Conservation (phyloP, 2,797 vertebrate genomes). For the Amblyopsis hoosieri region DNA sequence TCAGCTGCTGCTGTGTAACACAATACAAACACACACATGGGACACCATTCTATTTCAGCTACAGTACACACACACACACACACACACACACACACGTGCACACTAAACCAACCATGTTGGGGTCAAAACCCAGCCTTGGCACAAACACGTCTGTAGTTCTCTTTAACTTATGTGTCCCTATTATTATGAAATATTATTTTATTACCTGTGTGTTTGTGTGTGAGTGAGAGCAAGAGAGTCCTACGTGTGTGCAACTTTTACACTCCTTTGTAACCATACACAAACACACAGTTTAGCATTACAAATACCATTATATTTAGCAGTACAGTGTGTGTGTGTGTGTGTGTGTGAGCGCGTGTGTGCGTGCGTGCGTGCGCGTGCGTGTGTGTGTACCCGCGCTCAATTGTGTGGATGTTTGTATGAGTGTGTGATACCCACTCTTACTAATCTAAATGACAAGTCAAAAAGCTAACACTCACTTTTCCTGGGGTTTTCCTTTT, state of each 20-base stretch:
- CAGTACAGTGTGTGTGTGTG: background rate
- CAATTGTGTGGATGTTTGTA: background rate
- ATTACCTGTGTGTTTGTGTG: background rate
- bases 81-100: constrained; percentile 26
- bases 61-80: constrained; percentile 48
- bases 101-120: too few species aligned
- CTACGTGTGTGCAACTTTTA: background rate
- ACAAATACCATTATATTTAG: background rate
- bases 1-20: constrained; percentile 43
- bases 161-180: too few species aligned
- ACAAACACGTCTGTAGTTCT: too few species aligned
- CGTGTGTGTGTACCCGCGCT: background rate
- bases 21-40: constrained; percentile 18
- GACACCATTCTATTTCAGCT: constrained; percentile 49
- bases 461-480: constrained; percentile 18
- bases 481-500: too few species aligned
- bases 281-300: constrained; percentile 28
- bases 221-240: background rate
- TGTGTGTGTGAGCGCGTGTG: background rate
- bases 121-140: background rate
- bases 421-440: constrained; percentile 13
- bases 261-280: constrained; percentile 26
- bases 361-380: background rate
- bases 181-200: too few species aligned
- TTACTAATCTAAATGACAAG: constrained; percentile 23